Percentiles rank a stretch among this genome's conserved stretches.
phyloP scores from a whole-genome alignment of 2,797 vertebrate species.

The Limnodromus scolopaceus region DNA sequence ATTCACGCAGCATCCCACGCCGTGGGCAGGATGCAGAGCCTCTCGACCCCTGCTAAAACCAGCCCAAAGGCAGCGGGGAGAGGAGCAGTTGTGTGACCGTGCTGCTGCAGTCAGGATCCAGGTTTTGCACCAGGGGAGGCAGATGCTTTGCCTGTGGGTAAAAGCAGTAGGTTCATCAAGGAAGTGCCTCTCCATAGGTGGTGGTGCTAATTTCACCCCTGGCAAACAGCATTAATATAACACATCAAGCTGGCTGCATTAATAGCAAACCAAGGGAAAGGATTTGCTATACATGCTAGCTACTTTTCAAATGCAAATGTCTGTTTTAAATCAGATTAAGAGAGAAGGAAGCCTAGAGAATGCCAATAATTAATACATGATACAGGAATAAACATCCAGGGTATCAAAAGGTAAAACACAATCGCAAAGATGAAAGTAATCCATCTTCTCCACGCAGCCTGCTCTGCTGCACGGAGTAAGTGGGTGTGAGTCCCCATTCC shows the following conservation, averaged over 20 bases:
- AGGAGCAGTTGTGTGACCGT: not conserved
- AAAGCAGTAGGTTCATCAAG: not conserved
- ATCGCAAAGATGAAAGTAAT: conserved; percentile 15
- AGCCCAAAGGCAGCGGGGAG: not conserved
- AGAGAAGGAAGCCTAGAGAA: conserved; percentile 51
- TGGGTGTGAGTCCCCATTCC: not conserved
- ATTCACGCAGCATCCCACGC: fast-evolving
- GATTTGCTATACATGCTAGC: conserved; percentile 53
- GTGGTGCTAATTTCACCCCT: conserved; percentile 48
- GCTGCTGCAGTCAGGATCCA: not conserved
- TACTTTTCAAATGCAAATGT: conserved; percentile 68
- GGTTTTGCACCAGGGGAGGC: not conserved
- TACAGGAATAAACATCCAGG: conserved; percentile 44
- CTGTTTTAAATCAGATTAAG: conserved; percentile 67
- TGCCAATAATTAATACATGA: conserved; percentile 54
- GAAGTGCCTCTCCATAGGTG: conserved; percentile 30
- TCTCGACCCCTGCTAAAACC: not conserved
- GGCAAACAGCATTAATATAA: conserved; percentile 46
- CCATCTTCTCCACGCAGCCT: not conserved
- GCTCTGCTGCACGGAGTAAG: not conserved
- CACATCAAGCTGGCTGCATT: conserved; percentile 38
- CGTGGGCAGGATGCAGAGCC: not conserved
- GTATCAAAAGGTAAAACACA: conserved; percentile 16
- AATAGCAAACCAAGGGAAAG: conserved; percentile 43
- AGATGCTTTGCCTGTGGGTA: not conserved